These are phyloP conservation scores for Leptoteleia sp. DNA, from an alignment of 1,140 invertebrate genomes.

Conservation along the genomic window DNA sequence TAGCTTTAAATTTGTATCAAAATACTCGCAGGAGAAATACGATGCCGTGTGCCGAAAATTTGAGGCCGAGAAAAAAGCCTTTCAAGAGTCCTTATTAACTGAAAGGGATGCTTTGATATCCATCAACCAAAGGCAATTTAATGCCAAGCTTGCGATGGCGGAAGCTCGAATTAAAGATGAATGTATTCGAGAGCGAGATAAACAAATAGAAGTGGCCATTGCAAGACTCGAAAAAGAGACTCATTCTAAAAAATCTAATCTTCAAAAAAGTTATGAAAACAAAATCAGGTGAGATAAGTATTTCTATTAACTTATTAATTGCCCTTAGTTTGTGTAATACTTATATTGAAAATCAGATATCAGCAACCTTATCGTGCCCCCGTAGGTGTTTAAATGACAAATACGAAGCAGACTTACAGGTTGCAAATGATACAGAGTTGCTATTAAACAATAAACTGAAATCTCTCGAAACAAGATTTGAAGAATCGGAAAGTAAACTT, in stretches of 20 bases:
- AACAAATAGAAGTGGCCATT: slow-evolving; percentile 85
- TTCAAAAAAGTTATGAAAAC: slow-evolving; percentile 83
- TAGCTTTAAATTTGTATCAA: no score
- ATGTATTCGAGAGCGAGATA: slow-evolving; percentile 84
- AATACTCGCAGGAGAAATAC: slow-evolving; percentile 76
- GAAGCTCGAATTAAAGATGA: slow-evolving; percentile 83
- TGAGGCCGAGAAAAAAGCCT: slow-evolving; percentile 81
- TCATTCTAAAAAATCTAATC: slow-evolving; percentile 76
- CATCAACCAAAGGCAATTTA: slow-evolving; percentile 83
- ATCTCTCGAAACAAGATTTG: slow-evolving; percentile 82
- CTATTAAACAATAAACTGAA: slow-evolving; percentile 82
- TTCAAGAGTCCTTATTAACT: slow-evolving; percentile 81
- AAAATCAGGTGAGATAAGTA: slow-evolving; percentile 85
- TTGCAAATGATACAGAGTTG: slow-evolving; percentile 82
- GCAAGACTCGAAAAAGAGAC: slow-evolving; percentile 84
- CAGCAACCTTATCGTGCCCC: no score
- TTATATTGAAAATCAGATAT: no score
- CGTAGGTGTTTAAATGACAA: slow-evolving; percentile 88
- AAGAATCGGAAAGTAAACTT: slow-evolving; percentile 79
- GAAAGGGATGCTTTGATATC: slow-evolving; percentile 83
- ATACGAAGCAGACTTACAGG: slow-evolving; percentile 86
- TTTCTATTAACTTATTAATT: no score
- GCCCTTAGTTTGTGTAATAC: no score
- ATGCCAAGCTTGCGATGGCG: slow-evolving; percentile 81
- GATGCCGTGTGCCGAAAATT: slow-evolving; percentile 75